Evolutionary conservation across 2,888 invertebrate genomes (phyloP), one percentile per base, ranked within the genome.

Genomic region (Dexiosoma caninum): DNA sequence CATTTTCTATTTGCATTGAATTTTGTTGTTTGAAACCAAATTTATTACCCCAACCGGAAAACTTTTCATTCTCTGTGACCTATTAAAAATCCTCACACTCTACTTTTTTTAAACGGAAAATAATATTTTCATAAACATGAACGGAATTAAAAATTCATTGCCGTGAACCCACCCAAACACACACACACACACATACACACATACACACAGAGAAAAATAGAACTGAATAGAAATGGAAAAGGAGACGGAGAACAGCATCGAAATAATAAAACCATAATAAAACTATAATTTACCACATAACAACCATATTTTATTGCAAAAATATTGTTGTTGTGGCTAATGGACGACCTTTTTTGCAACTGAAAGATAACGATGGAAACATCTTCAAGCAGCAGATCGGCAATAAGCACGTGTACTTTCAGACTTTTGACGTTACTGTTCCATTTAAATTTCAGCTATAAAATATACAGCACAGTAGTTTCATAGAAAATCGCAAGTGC

Each of bases 251-350:
- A 51, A n/a, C 35, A 44, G 14, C n/a, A 53, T n/a, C 19, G 14
- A 35, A 16, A 55, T 27, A 40, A 55, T 9, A 46, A 66, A 30
- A 37, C 27, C 30, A 46, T 27, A 57, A 74, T 66, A 30, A 66
- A 75, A 66, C 57, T 66, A 75, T 66, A 75, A 75, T 66, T 66
- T 66, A 32, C 66, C 74, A 40, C 74, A 66, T 35, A 42, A 23
- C 16, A 59, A 27, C 46, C 59, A 44, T 40, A 71, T 53, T 76
- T 70, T 53, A 60, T 42, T 40, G 30, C 57, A 69, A n/a, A n/a
- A n/a, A 35, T 49, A 30, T 59, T 49, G 49, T 32, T 66, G 46
- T 66, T 57, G 21, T 5, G 16, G 32, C 19, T 35, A 55, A 74
- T 42, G 53, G 37, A 55, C 46, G 32, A n/a, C 2, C n/a, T n/a